Base-by-base conservation (phyloP, 1,140 invertebrate genomes). In the Zaprionus nigranus region DNA sequence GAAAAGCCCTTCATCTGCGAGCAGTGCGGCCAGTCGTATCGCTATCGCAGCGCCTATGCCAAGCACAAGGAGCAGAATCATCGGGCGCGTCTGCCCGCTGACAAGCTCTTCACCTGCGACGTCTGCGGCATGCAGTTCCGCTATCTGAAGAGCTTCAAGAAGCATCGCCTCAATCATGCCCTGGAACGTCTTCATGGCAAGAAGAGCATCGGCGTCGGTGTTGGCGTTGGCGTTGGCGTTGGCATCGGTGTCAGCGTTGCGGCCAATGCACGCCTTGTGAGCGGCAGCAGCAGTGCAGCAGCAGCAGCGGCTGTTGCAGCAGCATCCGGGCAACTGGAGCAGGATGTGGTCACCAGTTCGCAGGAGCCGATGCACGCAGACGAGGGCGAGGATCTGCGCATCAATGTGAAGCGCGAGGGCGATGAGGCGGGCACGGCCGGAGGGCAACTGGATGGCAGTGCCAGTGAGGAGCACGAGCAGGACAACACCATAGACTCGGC, bases 1-100 rank as follows among this genome's bases (percentile, higher is more conserved):
- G 97, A 97, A 91, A 98, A 97, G 85, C 97, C 97, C n/a, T 97
- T 97, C 93, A 96, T 97, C 11, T 98, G 97, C 93, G 97, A 97
- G 82, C 97, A 97, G 85, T 98, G 97, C 92, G 97, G 97, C 9
- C 97, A 98, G 82, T 97, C 96, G 81, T 98, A 98, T 93, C 95
- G 97, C 74, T 98, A 98, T 88, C 94, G 97, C 54, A 97, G 97
- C 20, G 97, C 97, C 7, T 98, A 97, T 92, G 96, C 97, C 36
- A 97, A 97, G 84, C 97, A 98, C 91, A 95, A 97, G 53, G 97
- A 97, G 90, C 97, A 97, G 92, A 97, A 98, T 85, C 97, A 98
- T 83, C 95, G 97, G 1, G 97, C 97, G 2, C 94, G 97, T 1
- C 93, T 97, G 9, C 97, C 97, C 1, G 97, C 97, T 9, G 97